A percentile compares a stretch with the other conserved stretches of the same genome.
phyloP scores from a whole-genome alignment of 2,113 vertebrate species.

The Calonectris borealis region DNA sequence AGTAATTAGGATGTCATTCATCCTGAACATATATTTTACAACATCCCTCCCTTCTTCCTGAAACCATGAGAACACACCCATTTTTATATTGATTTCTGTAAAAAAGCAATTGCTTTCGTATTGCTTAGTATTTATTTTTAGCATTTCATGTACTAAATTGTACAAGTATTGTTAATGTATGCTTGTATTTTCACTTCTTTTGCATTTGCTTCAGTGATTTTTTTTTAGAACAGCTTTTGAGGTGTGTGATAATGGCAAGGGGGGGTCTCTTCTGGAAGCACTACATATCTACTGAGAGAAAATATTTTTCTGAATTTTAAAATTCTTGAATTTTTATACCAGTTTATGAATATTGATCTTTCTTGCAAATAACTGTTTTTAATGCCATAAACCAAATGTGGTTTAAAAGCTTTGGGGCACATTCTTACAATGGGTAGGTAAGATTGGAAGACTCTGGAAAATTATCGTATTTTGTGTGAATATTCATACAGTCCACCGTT shows the following conservation, averaged over 20 bases:
- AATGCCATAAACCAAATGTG: neutral
- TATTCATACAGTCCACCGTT: neutral
- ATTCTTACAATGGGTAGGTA: neutral
- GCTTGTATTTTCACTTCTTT: neutral
- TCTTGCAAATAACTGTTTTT: neutral
- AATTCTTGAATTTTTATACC: neutral
- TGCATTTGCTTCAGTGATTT: neutral
- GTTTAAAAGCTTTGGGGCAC: neutral
- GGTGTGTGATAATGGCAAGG: neutral
- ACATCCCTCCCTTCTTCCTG: neutral
- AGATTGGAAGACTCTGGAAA: neutral
- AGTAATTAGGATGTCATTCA: constrained; percentile 39
- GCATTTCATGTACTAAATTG: neutral
- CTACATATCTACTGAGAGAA: neutral
- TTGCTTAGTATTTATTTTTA: neutral
- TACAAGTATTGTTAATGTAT: neutral
- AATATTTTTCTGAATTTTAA: neutral
- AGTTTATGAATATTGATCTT: neutral
- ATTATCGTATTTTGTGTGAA: neutral
- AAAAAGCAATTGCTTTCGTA: neutral
- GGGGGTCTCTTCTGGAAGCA: neutral
- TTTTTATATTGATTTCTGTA: neutral
- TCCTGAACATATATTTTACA: neutral
- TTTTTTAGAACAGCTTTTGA: neutral
- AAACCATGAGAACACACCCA: neutral